Conservation (phyloP, 2,797 vertebrate species). For the Helarctos malayanus region DNA sequence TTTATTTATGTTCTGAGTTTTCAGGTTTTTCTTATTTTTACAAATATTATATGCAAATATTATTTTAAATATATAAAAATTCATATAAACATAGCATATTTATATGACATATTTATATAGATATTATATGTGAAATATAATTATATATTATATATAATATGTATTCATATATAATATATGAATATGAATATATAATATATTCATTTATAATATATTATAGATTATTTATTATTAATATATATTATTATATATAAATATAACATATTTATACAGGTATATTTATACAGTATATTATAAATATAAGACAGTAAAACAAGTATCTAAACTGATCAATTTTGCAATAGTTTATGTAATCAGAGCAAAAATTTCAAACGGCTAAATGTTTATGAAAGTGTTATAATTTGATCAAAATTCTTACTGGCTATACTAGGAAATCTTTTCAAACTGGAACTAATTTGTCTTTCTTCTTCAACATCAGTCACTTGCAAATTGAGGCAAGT, state of each 20-base stretch:
- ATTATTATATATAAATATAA: neutral
- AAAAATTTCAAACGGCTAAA: neutral
- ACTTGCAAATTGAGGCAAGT: neutral
- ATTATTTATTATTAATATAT: neutral
- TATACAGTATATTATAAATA: neutral
- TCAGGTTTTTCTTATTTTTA: neutral
- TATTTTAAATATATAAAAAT: neutral
- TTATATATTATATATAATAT: no score
- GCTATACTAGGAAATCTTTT: neutral
- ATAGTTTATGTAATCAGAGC: neutral
- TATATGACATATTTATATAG: no score
- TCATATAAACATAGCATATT: neutral
- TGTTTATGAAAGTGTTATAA: neutral
- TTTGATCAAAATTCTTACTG: neutral
- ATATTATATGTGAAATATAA: neutral
- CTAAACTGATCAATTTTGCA: neutral
- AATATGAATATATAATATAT: no score
- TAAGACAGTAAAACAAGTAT: neutral
- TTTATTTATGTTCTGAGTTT: neutral
- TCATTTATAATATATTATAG: no score
- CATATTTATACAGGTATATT: neutral
- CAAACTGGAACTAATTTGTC: neutral
- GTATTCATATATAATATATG: no score
- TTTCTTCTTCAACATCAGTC: neutral
- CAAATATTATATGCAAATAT: neutral